Evolutionary conservation across 2,888 invertebrate genomes (phyloP), one percentile per base, ranked within the genome.

Genomic region (Athripsodes cinereus): DNA sequence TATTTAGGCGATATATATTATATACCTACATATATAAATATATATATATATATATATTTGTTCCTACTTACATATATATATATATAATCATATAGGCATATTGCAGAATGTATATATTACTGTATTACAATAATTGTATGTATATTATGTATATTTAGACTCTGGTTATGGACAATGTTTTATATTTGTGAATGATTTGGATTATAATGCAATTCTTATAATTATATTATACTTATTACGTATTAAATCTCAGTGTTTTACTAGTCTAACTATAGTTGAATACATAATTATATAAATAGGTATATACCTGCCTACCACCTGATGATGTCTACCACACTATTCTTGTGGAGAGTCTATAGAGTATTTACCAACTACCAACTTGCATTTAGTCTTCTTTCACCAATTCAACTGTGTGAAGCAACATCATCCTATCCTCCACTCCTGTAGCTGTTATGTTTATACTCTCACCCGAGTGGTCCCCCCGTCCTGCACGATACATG

Each of bases 151-250:
- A 26, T 40, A 16, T 50, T 57, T 61, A 61, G 52, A 54, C 46
- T n/a, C n/a, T n/a, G n/a, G 34, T 53, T 59, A 40, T 59, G 55
- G 61, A 61, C 61, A 61, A 63, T 63, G 63, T 63, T 63, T 61
- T 63, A 61, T 55, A 55, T 59, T 61, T 63, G 61, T n/a, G 61
- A 61, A 63, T 63, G 62, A 61, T 63, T 49, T 62, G 56, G n/a
- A 53, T 62, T 60, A 54, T 31, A 55, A 58, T 56, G n/a, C n/a
- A n/a, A n/a, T n/a, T n/a, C n/a, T n/a, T n/a, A n/a, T n/a, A n/a
- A 58, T 53, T 53, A 57, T 62, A 52, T 53, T 60, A 40, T 52
- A 47, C 31, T 35, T 49, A 40, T 40, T 40, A 40, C 16, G 2
- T 31, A 31, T n/a, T 40, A 49, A 11, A 21, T 35, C 47, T 16